Percentiles rank a stretch among this genome's conserved stretches.
Conservation (phyloP, 2,888 invertebrate species). For the Argyra leucocephala region DNA sequence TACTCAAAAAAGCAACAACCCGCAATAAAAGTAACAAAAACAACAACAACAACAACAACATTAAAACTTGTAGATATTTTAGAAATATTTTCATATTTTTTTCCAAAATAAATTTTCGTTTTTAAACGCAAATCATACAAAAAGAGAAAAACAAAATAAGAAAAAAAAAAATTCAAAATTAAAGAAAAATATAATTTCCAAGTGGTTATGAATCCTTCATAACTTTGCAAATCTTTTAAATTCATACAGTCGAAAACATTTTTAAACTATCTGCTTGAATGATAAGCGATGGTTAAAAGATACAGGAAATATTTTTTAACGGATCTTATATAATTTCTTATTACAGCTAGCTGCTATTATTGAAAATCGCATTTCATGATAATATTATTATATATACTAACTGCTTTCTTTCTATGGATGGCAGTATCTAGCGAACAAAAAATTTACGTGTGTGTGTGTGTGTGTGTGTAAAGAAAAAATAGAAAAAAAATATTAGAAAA, state of each 20-base stretch:
- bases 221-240: background rate
- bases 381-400: too few species aligned
- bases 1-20: background rate
- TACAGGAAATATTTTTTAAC: background rate
- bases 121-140: background rate
- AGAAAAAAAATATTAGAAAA: too few species aligned
- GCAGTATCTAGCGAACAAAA: too few species aligned
- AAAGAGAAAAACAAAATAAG: too few species aligned
- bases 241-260: background rate
- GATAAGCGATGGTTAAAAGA: conserved; percentile 1
- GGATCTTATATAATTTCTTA: too few species aligned
- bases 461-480: too few species aligned
- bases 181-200: background rate
- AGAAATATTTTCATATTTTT: background rate
- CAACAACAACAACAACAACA: background rate
- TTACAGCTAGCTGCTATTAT: too few species aligned
- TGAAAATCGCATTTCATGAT: too few species aligned
- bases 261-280: background rate
- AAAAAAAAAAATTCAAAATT: background rate
- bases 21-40: background rate
- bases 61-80: background rate
- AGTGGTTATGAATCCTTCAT: background rate
- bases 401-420: too few species aligned
- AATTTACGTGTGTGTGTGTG: too few species aligned
- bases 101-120: too few species aligned